Evolutionary conservation across 2,797 vertebrate species (phyloP), one percentile per base, ranked within the genome.

Genomic region (Distichodus sexfasciatus): DNA sequence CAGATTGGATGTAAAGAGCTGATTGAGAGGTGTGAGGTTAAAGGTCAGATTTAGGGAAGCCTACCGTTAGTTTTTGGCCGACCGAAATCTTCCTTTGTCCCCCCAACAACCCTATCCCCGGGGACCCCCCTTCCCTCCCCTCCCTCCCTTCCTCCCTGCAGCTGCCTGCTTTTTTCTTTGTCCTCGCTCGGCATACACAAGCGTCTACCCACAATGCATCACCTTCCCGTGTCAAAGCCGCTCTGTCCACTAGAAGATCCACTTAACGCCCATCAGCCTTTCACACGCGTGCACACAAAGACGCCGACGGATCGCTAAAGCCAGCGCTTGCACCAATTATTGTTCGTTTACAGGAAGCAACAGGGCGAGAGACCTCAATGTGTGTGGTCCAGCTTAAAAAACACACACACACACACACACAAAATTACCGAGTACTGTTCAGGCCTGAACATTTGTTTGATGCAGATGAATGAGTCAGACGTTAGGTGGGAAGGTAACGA

Each of bases 161-260:
- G 76, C 76, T 69, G 69, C 53, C 21, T n/a, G 64, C 35, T 41
- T 61, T 65, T 78, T 78, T 75, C 69, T 78, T n/a, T n/a, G n/a
- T n/a, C n/a, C 60, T 51, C 44, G 23, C n/a, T 69, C 5, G 14
- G 11, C 43, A 67, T 26, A 55, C 55, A 19, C 51, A 29, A 61
- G 63, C 24, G 44, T 54, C 67, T 75, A 71, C 58, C 70, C 54
- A 64, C 24, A 66, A 72, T 69, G 59, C 63, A 48, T 50, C 63
- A 47, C 46, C 28, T 40, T 7, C 2, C 70, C 43, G 6, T 28
- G 33, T 51, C 41, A 21, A 59, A 71, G 31, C 21, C 58, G 62
- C 31, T 74, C 60, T n/a, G 3, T 28, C 40, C 8, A 65, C 19
- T 21, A 59, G 38, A 48, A 63, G 63, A 31, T 21, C 35, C 55